A percentile compares a stretch with the other conserved stretches of the same genome.
These are phyloP conservation scores for Conops quadrifasciatus DNA, from an alignment of 2,888 invertebrate genomes.

Conservation along the genomic window DNA sequence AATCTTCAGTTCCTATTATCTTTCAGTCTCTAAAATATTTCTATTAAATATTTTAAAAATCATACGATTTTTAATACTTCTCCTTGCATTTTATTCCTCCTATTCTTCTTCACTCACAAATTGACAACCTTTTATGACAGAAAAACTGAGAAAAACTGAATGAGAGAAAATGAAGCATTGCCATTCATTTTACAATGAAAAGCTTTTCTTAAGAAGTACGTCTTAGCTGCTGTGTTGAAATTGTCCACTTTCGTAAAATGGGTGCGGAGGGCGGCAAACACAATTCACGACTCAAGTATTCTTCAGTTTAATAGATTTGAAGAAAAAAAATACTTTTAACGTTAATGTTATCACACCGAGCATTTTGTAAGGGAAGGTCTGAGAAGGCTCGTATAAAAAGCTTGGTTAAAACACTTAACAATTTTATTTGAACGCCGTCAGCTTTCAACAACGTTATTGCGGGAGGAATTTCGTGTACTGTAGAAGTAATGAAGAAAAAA, in stretches of 20 bases:
- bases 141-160: no score
- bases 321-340: background rate
- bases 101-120: no score
- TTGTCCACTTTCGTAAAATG: no score
- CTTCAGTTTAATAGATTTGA: slow-evolving; percentile 12
- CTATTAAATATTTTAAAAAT: no score
- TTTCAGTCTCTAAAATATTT: no score
- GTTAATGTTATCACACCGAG: slow-evolving; percentile 11
- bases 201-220: no score
- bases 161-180: background rate
- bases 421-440: slow-evolving; percentile 44
- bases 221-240: no score
- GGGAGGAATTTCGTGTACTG: background rate
- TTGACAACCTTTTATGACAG: no score
- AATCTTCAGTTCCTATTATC: no score
- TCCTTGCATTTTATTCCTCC: no score
- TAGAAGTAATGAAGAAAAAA: background rate
- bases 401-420: slow-evolving; percentile 41
- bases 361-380: slow-evolving; percentile 5
- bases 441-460: slow-evolving; percentile 41
- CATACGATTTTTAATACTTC: no score
- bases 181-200: background rate
- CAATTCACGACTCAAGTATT: background rate
- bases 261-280: background rate
- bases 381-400: slow-evolving; percentile 42